Evolutionary conservation across 2,113 vertebrate species (phyloP).

Genomic region (Oryctolagus cuniculus): mOryCun1.1 NC_091449.1:37933501-37934000

Average conservation of each 20-base stretch:
- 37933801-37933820: constrained; percentile 77
- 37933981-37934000: neutral
- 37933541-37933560: accelerated
- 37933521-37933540: neutral
- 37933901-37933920: constrained; percentile 69
- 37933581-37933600: too few species aligned
- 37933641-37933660: neutral
- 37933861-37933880: constrained; percentile 80
- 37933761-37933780: constrained; percentile 76
- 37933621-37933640: neutral
- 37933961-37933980: constrained; percentile 4
- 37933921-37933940: constrained; percentile 65
- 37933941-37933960: neutral
- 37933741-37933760: constrained; percentile 70
- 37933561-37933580: neutral
- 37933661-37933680: neutral
- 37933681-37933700: neutral
- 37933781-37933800: constrained; percentile 74
- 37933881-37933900: constrained; percentile 75
- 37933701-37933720: neutral
- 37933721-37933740: neutral
- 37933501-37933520: neutral
- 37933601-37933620: neutral
- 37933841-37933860: constrained; percentile 75
- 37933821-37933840: constrained; percentile 82